phyloP scores from a whole-genome alignment of 2,797 vertebrate species.

The Lutjanus argentimaculatus region DNA sequence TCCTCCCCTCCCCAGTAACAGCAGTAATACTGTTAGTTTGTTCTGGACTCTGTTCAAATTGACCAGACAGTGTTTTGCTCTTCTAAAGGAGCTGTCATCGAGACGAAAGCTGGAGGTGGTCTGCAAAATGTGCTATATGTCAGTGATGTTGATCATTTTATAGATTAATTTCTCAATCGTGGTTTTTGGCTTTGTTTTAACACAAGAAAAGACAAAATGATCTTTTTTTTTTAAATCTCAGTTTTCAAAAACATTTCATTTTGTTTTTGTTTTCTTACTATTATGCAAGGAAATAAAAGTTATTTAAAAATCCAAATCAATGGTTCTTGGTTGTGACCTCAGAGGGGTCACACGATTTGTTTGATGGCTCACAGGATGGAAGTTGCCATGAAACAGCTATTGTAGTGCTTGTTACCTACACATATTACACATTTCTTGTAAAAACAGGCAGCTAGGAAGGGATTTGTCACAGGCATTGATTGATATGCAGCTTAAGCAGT shows the following conservation, averaged over 20 bases:
- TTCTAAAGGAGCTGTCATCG: background rate
- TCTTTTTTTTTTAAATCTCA: background rate
- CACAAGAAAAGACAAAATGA: background rate
- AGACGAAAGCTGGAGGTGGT: background rate
- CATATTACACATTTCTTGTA: no score
- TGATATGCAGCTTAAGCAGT: no score
- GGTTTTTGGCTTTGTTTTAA: background rate
- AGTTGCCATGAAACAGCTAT: no score
- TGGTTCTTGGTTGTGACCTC: background rate
- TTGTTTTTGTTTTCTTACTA: background rate
- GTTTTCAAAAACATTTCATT: background rate
- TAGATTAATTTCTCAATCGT: background rate
- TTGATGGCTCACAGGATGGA: no score
- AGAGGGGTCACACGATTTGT: no score
- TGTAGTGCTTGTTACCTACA: no score
- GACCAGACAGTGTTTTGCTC: background rate
- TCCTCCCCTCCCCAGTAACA: slow-evolving; percentile 55
- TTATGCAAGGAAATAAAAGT: background rate
- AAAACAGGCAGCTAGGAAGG: no score
- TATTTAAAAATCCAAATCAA: background rate
- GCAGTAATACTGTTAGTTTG: slow-evolving; percentile 21
- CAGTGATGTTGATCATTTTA: background rate
- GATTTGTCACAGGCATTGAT: no score
- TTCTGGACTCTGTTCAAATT: slow-evolving; percentile 11
- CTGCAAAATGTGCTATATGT: background rate